Percentiles rank a stretch among this genome's conserved stretches.
Conservation (phyloP, 2,113 vertebrate genomes). For the Forbesichthys agassizii region DNA sequence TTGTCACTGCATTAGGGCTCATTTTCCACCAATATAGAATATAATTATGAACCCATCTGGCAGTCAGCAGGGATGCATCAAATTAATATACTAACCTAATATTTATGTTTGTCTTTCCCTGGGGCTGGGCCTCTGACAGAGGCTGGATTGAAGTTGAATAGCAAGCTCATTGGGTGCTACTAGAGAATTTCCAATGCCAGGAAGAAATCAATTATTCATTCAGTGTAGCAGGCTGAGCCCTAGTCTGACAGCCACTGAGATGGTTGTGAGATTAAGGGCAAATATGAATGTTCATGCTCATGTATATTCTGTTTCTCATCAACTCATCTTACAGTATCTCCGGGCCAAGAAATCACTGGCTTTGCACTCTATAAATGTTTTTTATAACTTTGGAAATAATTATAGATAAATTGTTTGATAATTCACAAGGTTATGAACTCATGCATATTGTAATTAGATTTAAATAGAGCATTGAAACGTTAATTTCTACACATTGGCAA, state of each 20-base stretch:
- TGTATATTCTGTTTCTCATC: conserved; percentile 48
- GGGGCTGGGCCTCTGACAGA: conserved; percentile 26
- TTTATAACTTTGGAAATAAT: background rate
- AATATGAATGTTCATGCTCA: conserved; percentile 48
- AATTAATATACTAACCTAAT: conserved; percentile 4
- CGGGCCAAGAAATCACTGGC: conserved; percentile 12
- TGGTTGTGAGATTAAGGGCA: conserved; percentile 58
- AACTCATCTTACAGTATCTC: conserved; percentile 18
- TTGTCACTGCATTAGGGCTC: conserved; percentile 22
- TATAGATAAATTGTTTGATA: conserved; percentile 9
- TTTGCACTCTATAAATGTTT: background rate
- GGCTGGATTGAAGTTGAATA: conserved; percentile 15
- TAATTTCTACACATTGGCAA: background rate
- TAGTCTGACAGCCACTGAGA: conserved; percentile 54
- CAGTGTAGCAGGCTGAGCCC: conserved; percentile 48
- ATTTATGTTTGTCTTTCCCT: conserved; percentile 35
- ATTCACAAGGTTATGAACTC: background rate
- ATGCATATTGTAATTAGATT: conserved; percentile 4
- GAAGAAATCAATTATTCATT: conserved; percentile 71
- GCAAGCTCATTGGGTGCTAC: conserved; percentile 15
- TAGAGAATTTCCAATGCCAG: conserved; percentile 44
- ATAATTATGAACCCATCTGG: conserved; percentile 30
- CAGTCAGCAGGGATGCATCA: conserved; percentile 24
- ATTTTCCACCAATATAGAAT: conserved; percentile 20
- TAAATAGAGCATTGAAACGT: background rate